phyloP scores from a whole-genome alignment of 2,888 invertebrate genomes.

The Drosophila yooni region DNA sequence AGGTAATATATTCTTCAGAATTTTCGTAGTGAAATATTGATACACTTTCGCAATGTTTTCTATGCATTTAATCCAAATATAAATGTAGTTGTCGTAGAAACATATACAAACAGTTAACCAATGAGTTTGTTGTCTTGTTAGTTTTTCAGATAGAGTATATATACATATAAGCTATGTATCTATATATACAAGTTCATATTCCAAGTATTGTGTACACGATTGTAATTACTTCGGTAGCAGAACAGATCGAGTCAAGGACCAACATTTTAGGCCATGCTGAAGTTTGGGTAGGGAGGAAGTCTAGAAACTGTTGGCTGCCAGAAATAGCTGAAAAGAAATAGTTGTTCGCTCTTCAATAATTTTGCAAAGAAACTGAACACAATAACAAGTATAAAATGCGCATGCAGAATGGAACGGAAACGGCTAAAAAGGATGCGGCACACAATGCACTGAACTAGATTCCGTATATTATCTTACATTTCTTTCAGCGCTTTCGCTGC shows the following conservation, averaged over 20 bases:
- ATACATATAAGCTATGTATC: background rate
- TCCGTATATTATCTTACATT: slow-evolving; percentile 39
- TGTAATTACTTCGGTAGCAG: slow-evolving; percentile 27
- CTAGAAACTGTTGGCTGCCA: slow-evolving; percentile 33
- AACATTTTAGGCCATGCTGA: slow-evolving; percentile 9
- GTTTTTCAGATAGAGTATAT: background rate
- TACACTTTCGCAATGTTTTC: slow-evolving; percentile 1
- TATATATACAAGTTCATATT: background rate
- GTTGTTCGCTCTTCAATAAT: slow-evolving; percentile 67
- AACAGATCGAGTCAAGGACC: slow-evolving; percentile 13
- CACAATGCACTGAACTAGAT: slow-evolving; percentile 60
- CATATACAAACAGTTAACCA: slow-evolving; percentile 10
- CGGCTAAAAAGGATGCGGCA: slow-evolving; percentile 47
- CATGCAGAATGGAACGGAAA: slow-evolving; percentile 60
- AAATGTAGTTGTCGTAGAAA: slow-evolving; percentile 10
- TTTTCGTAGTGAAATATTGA: slow-evolving; percentile 4
- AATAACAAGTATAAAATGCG: slow-evolving; percentile 59
- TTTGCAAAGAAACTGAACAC: slow-evolving; percentile 35
- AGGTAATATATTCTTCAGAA: background rate
- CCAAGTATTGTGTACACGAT: slow-evolving; percentile 7
- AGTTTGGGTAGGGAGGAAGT: slow-evolving; percentile 6
- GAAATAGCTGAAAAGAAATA: slow-evolving; percentile 51
- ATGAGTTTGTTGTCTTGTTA: background rate
- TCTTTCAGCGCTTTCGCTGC: slow-evolving; percentile 59
- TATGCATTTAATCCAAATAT: slow-evolving; percentile 4